Evolutionary conservation across 2,888 invertebrate genomes (phyloP), one percentile per base, ranked within the genome.

Genomic region (Eumacrocentrus americanus): DNA sequence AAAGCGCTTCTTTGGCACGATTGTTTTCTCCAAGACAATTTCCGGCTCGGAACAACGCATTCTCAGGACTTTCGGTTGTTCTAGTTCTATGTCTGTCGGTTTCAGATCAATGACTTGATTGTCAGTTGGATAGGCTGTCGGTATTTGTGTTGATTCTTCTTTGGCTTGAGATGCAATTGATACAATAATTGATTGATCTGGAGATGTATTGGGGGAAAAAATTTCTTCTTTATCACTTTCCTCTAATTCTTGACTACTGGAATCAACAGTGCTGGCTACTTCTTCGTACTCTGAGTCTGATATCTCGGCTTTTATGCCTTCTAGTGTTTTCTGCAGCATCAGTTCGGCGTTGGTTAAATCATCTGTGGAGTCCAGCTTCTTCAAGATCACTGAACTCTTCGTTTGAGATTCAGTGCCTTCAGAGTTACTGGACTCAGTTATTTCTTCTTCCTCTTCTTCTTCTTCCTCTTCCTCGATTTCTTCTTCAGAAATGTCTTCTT

Each of bases 401-500:
- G 57, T 52, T 38, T 55, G 23, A 2, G 55, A 46, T 1, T 56
- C 51, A 35, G 25, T 52, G 7, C 6, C 44, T 7, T 62, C 51
- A 11, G 67, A 65, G 42, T 55, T 29, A n/a, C 53, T 55, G 4
- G 53, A 40, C 14, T 58, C 60, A 16, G 56, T 58, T 1, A 40
- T 2, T 55, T 59, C 54, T 16, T 34, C 53, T 18, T 60, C 50
- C 2, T 38, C 20, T 18, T 62, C 37, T 14, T 61, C 44, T 22
- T 37, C 44, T 40, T 50, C 16, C 35, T 55, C 59, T 25, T 54
- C 46, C 16, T 60, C 61, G 12, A 42, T 34, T n/a, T 38, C 46
- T 16, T 79, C 71, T 69, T 81, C 83, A 14, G 82, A 79, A 63
- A 81, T 77, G 54, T 68, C 73, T 47, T 66, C 73, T 11, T 82